These are phyloP conservation scores for Enhydra lutris DNA, from an alignment of 2,113 vertebrate species.

Conservation along the genomic window DNA sequence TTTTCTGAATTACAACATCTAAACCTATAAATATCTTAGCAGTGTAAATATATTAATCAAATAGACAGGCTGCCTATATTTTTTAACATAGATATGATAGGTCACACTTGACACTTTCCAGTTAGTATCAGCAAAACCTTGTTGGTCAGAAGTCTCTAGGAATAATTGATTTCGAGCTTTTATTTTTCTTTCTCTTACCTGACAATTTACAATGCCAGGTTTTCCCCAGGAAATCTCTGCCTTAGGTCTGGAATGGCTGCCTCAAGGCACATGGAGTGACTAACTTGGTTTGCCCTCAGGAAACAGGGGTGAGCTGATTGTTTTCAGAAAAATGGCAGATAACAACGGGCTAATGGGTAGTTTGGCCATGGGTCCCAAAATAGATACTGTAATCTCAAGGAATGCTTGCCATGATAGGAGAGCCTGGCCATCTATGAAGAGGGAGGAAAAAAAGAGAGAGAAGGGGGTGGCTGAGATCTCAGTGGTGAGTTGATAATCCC, in stretches of 20 bases:
- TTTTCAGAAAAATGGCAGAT: background rate
- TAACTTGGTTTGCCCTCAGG: background rate
- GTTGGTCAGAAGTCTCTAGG: background rate
- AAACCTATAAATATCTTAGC: background rate
- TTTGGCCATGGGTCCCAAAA: background rate
- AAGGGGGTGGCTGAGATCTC: background rate
- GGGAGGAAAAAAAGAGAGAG: background rate
- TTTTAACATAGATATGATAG: background rate
- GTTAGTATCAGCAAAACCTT: background rate
- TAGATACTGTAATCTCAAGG: background rate
- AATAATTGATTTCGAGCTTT: background rate
- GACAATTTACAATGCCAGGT: background rate
- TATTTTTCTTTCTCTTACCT: background rate
- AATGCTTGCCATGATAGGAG: background rate
- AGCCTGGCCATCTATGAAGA: background rate
- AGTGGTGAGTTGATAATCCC: background rate
- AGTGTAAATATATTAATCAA: background rate
- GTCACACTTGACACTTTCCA: background rate
- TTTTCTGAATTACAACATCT: background rate
- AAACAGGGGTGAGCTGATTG: background rate
- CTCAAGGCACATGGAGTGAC: background rate
- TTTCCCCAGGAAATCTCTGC: background rate
- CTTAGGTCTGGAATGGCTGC: background rate
- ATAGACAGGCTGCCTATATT: background rate
- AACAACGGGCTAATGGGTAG: background rate